Evolutionary conservation across 2,888 invertebrate species (phyloP), one percentile per base, ranked within the genome.

Genomic region (Cataglyphis rosenhaueri): DNA sequence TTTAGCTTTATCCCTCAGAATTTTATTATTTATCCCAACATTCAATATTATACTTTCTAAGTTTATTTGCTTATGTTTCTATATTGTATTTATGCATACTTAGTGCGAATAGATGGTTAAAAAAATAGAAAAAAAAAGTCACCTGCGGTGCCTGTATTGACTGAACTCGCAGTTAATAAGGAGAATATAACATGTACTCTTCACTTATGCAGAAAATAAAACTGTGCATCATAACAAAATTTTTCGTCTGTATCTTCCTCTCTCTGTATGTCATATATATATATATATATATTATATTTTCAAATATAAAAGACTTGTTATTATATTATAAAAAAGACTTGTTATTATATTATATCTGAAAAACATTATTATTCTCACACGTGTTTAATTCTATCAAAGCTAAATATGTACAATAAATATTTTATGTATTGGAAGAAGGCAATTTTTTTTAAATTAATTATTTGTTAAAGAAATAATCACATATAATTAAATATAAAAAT

Each of bases 101-200:
- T 75, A 64, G 25, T 55, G 18, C 55, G 41, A 66, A 41, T 76
- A 76, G 66, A 57, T 41, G 38, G 21, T 52, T 76, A 66, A 65
- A 66, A 41, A n/a, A 57, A 76, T 65, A 65, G 65, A 48, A n/a
- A 57, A 76, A 57, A 76, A 76, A 65, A 55, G 66, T 66, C 55
- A 76, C 76, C 76, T 76, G 65, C 55, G 76, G 76, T 76, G 76
- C 76, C 76, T 76, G 65, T 76, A 66, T 76, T 66, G 55, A 65
- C 66, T 76, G 76, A 65, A 57, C 41, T 76, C 9, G 25, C 55
- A 66, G 65, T 76, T 76, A 41, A 75, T 75, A 75, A 76, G 65
- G 66, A 76, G 65, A 55, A 76, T 61, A 52, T 52, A 57, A 76
- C 66, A 65, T 76, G 76, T 76, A 76, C 57, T 76, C 76, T 55